phyloP scores from a whole-genome alignment of 2,797 vertebrate species.

The Oreochromis grahami region DNA sequence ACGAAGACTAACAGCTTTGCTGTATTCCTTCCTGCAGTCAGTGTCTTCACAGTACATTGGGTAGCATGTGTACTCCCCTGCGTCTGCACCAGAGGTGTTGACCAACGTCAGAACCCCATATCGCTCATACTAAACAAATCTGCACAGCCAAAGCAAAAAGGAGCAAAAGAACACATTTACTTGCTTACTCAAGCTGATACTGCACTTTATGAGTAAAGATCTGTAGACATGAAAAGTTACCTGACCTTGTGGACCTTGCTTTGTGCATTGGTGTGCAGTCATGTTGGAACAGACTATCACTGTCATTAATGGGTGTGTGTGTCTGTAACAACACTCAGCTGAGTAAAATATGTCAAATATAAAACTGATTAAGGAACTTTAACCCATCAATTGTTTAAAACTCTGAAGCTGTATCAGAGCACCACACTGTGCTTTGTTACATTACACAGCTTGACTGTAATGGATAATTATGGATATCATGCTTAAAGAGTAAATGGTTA shows the following conservation, averaged over 20 bases:
- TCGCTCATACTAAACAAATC: constrained; percentile 68
- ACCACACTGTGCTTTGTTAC: neutral
- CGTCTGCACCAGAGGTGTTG: constrained; percentile 76
- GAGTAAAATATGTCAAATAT: neutral
- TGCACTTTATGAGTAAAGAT: fast-evolving
- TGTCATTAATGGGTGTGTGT: neutral
- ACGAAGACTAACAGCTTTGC: constrained; percentile 76
- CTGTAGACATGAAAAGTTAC: constrained; percentile 25
- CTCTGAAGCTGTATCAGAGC: neutral
- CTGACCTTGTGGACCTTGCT: constrained; percentile 25
- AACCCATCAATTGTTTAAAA: neutral
- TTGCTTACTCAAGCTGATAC: fast-evolving
- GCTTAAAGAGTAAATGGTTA: neutral
- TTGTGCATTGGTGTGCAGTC: neutral
- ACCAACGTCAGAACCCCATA: constrained; percentile 70
- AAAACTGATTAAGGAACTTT: too few species aligned
- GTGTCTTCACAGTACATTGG: constrained; percentile 73
- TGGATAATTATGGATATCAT: neutral
- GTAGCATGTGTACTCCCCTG: constrained; percentile 77
- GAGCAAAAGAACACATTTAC: neutral
- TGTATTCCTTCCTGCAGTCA: constrained; percentile 72
- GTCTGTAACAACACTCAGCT: neutral
- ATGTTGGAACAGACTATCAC: neutral
- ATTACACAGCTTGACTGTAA: neutral
- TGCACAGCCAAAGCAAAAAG: constrained; percentile 26